Percentiles rank a stretch among this genome's conserved stretches.
These are phyloP conservation scores for Hormaphis cornu DNA, from an alignment of 1,140 invertebrate species.

Conservation along the genomic window DNA sequence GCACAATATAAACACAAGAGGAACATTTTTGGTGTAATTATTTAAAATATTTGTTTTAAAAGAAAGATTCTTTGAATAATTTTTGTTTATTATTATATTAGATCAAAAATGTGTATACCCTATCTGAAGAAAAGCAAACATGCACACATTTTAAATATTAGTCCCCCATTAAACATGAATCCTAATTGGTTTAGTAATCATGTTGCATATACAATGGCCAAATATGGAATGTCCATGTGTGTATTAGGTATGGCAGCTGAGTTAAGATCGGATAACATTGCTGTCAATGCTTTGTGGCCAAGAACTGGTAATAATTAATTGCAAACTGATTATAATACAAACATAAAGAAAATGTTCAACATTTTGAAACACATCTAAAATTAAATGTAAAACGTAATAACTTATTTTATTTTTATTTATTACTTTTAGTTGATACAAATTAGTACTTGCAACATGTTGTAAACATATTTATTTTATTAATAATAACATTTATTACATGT, in stretches of 20 bases:
- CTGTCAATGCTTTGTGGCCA: constrained; percentile 96
- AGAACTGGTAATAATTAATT: constrained; percentile 58
- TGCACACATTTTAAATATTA: constrained; percentile 92
- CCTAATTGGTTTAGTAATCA: constrained; percentile 82
- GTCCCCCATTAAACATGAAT: constrained; percentile 85
- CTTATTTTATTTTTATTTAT: constrained; percentile 4
- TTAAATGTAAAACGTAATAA: too few species aligned
- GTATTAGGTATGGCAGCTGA: constrained; percentile 93
- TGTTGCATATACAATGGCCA: constrained; percentile 96
- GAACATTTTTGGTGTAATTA: constrained; percentile 79
- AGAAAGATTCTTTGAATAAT: background rate
- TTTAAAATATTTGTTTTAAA: background rate
- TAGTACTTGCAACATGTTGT: background rate
- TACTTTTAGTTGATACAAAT: background rate
- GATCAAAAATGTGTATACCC: constrained; percentile 86
- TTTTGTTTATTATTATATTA: constrained; percentile 41
- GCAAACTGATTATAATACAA: background rate
- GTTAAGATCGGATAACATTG: constrained; percentile 71
- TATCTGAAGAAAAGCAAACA: constrained; percentile 80
- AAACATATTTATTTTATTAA: too few species aligned
- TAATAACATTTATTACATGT: too few species aligned
- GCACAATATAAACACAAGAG: constrained; percentile 83
- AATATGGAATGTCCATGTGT: constrained; percentile 99
- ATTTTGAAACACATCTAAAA: background rate
- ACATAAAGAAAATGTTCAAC: background rate